Conservation (phyloP, 2,888 invertebrate species). For the Margaritifera margaritifera region DNA sequence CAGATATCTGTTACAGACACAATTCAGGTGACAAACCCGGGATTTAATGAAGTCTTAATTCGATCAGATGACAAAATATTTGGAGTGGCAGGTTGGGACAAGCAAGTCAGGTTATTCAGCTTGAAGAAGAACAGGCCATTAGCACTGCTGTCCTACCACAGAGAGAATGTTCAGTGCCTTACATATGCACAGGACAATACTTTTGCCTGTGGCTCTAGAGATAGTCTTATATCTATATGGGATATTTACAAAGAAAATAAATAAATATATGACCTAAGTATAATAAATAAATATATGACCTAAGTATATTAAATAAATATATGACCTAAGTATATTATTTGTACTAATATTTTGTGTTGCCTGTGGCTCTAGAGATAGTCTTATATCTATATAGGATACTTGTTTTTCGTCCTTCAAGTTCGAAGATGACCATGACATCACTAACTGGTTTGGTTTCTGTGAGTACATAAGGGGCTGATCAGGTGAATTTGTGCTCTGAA, state of each 20-base stretch:
- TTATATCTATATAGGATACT: slow-evolving; percentile 66
- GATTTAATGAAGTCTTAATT: slow-evolving; percentile 52
- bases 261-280: not conserved
- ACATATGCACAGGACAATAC: slow-evolving; percentile 54
- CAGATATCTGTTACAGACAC: slow-evolving; percentile 9
- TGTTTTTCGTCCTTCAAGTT: no score
- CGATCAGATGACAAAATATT: slow-evolving; percentile 61
- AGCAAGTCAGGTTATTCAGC: slow-evolving; percentile 56
- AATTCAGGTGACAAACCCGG: slow-evolving; percentile 49
- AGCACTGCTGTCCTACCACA: slow-evolving; percentile 64
- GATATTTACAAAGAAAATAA: slow-evolving; percentile 51
- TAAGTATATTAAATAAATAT: not conserved
- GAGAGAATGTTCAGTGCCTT: slow-evolving; percentile 57
- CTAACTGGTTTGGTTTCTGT: no score
- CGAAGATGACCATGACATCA: no score
- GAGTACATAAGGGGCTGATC: no score
- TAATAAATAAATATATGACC: not conserved
- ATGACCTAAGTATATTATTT: not conserved
- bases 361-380: slow-evolving; percentile 62
- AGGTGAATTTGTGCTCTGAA: no score
- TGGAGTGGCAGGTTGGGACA: slow-evolving; percentile 66
- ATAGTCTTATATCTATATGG: slow-evolving; percentile 64
- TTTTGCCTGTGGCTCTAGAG: slow-evolving; percentile 64
- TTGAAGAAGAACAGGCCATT: slow-evolving; percentile 59
- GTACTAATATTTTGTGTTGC: not conserved